phyloP scores from a whole-genome alignment of 2,888 invertebrate species.

The Agonum fuliginosum region DNA sequence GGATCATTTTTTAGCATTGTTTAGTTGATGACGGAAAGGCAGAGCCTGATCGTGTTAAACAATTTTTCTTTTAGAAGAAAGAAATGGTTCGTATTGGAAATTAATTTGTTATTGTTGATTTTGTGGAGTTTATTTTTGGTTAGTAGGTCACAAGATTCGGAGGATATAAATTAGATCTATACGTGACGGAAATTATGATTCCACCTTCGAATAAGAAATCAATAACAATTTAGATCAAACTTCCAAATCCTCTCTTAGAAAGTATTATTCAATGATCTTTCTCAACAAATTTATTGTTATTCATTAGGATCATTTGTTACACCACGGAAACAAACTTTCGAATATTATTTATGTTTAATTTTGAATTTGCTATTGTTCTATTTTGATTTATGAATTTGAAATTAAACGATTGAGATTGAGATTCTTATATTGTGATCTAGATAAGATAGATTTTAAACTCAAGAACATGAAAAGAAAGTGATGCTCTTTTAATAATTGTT shows the following conservation, averaged over 20 bases:
- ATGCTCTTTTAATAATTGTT: slow-evolving; percentile 10
- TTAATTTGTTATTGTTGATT: slow-evolving; percentile 1
- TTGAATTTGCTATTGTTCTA: slow-evolving; percentile 10
- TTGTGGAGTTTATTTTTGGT: slow-evolving; percentile 15
- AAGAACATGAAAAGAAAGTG: slow-evolving; percentile 26
- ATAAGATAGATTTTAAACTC: neutral
- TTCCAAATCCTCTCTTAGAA: neutral
- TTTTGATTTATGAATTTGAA: slow-evolving; percentile 23
- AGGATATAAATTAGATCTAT: slow-evolving; percentile 15
- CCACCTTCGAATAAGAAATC: slow-evolving; percentile 5
- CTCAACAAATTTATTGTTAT: neutral
- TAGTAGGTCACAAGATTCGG: neutral
- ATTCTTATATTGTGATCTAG: slow-evolving; percentile 21
- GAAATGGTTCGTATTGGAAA: neutral
- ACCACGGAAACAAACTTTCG: slow-evolving; percentile 1
- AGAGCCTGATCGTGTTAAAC: slow-evolving; percentile 15
- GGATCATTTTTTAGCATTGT: slow-evolving; percentile 43
- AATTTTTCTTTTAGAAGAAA: slow-evolving; percentile 23
- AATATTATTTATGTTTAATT: slow-evolving; percentile 20
- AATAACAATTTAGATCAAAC: neutral
- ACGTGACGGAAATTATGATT: slow-evolving; percentile 24
- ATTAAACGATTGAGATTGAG: neutral
- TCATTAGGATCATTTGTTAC: slow-evolving; percentile 1
- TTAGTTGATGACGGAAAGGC: slow-evolving; percentile 5
- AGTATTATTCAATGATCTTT: neutral